Evolutionary conservation across 2,113 vertebrate genomes (phyloP), one percentile per base, ranked within the genome.

Genomic region (Elephantulus edwardii): DNA sequence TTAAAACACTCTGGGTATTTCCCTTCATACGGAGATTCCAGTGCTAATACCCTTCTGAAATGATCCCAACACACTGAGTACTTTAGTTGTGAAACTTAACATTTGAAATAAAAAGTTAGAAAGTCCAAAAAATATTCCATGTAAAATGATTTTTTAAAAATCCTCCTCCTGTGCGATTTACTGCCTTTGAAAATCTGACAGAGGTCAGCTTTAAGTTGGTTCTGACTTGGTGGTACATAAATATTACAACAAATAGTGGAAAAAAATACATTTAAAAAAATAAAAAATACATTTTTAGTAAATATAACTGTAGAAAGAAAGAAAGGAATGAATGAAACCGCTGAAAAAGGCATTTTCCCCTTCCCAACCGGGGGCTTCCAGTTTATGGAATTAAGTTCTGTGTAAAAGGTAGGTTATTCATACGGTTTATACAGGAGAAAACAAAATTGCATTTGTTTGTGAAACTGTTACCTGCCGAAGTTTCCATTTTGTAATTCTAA

Each of bases 401-500:
- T 3, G 35, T 72, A 74, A 64, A 22, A 83, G 20, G 8, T 33
- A 82, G 64, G 44, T 7, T 52, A 70, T 38, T 62, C 38, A 20
- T 48, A 26, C 16, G 58, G 62, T 44, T 89, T 88, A 77, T 64
- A 58, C 78, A 75, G 52, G 20, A 28, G 28, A 89, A 94, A 93
- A 66, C 52, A 88, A 84, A 94, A 60, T 4, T 24, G 86, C 50
- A 91, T 48, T 68, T 62, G 50, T 48, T 72, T 82, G 20, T 70
- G 64, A 74, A 91, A 72, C 40, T 86, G 68, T 11, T 33, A 66
- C 33, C 42, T 66, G 48, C 3, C 13, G 5, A 9, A 42, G 30
- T 71, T 62, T 91, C 71, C 33, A 46, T 89, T 80, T 72, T 79
- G 19, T 76, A 86, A 95, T 86, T 88, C 52, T 38, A 91, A 88